These are phyloP conservation scores for Ispidina lecontei DNA, from an alignment of 2,797 vertebrate genomes.

Conservation along the genomic window DNA sequence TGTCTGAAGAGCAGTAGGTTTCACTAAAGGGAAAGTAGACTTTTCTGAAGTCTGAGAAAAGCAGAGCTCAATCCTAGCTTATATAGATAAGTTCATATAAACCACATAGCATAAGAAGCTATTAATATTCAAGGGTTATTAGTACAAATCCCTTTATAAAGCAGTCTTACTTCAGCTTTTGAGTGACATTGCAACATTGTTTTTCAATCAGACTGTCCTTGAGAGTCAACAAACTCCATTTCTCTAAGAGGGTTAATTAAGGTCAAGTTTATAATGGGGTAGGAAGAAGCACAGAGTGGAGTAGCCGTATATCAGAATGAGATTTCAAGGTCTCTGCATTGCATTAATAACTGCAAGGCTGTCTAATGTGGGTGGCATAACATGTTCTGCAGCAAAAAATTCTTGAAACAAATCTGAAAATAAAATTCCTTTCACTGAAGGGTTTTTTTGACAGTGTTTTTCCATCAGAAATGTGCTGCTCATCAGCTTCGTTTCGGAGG, in stretches of 20 bases:
- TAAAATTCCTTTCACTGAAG: neutral
- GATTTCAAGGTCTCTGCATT: conserved; percentile 64
- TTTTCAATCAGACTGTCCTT: conserved; percentile 74
- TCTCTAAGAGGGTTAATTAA: conserved; percentile 79
- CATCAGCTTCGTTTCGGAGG: neutral
- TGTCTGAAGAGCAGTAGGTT: neutral
- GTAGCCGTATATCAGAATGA: conserved; percentile 51
- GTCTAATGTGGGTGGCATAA: neutral
- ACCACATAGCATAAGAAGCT: conserved; percentile 19
- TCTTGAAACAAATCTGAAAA: neutral
- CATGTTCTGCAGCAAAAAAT: neutral
- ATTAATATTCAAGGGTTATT: conserved; percentile 74
- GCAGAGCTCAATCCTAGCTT: conserved; percentile 23
- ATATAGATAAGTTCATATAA: conserved; percentile 53
- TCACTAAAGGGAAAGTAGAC: neutral
- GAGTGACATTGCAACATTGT: conserved; percentile 68
- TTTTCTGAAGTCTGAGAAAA: neutral
- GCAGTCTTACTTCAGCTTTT: conserved; percentile 66
- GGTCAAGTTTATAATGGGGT: conserved; percentile 74
- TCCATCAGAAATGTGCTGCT: neutral
- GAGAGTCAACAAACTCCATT: conserved; percentile 75
- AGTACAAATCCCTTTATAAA: conserved; percentile 75
- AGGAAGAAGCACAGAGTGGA: conserved; percentile 63
- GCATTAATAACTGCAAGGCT: conserved; percentile 49
- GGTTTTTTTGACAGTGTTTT: neutral